Conservation (phyloP, 2,113 vertebrate species). For the Parus major region DNA sequence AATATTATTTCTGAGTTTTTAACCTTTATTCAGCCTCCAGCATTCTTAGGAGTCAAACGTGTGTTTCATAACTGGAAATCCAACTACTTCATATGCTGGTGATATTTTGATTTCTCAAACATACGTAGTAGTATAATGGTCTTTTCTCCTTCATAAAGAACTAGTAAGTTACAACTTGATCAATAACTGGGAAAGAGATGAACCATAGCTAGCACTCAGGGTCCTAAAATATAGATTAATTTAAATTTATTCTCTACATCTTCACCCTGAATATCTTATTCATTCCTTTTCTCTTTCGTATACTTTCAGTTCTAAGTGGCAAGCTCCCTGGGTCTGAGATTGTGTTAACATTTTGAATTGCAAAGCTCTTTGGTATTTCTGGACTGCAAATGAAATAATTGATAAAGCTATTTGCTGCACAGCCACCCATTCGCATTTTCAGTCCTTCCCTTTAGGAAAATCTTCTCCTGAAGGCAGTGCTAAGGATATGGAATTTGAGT, state of each 20-base stretch:
- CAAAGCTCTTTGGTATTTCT: neutral
- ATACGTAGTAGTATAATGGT: neutral
- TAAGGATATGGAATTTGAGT: neutral
- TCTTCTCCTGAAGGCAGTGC: neutral
- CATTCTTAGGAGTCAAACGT: slow-evolving; percentile 33
- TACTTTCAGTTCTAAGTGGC: neutral
- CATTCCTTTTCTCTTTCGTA: neutral
- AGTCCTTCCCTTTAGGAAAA: neutral
- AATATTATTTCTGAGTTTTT: slow-evolving; percentile 73
- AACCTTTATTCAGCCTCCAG: slow-evolving; percentile 71
- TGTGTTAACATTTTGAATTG: neutral
- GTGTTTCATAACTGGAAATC: slow-evolving; percentile 49
- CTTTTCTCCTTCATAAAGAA: neutral
- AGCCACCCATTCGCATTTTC: neutral
- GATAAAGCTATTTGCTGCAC: neutral
- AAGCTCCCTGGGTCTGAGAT: neutral
- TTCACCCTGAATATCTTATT: neutral
- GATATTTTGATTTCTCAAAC: slow-evolving; percentile 44
- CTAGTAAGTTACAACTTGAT: neutral
- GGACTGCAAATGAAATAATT: neutral
- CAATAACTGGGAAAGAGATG: neutral
- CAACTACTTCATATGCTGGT: slow-evolving; percentile 7
- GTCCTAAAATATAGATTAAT: neutral
- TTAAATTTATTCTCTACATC: neutral
- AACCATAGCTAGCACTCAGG: neutral